Base-by-base conservation (phyloP, 2,797 vertebrate species). In the Sparidentex hasta region DNA sequence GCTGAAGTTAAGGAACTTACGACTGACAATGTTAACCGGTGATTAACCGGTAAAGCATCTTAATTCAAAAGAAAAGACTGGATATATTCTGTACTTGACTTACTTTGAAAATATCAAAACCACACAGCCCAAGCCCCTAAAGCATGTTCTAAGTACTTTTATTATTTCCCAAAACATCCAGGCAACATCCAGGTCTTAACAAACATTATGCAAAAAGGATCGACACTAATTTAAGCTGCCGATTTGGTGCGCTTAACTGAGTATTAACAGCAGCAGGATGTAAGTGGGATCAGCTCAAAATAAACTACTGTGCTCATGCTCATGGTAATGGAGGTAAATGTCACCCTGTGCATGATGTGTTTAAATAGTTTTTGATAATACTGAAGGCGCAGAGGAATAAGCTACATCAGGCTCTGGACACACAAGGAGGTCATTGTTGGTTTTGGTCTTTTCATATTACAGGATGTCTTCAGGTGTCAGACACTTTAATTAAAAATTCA, bases 1-100 rank as follows among this genome's bases (percentile, higher is more conserved):
- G 61, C 25, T 29, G 18, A 61, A 87, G 96, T 98, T 95, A 98
- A 99, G 96, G 96, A 96, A 65, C 47, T 44, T 76, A 56, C 13
- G 2, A 62, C 13, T 9, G 4, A 41, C 23, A 5, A 58, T 27
- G 27, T 46, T 70, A n/a, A n/a, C n/a, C n/a, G n/a, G n/a, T n/a
- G 27, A 52, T 25, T 33, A 7, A 38, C 44, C 27, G 16, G 41
- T 43, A 21, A 41, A 46, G 12, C 4, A 57, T 62, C 21, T 67
- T 48, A 5, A 65, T 65, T 47, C 21, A 62, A 38, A 65, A 11
- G 23, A 59, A 17, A 41, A 7, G 25, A 47, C 51, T 63, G 23
- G 23, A 55, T 16, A 46, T 69, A 38, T 52, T 65, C 9, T 75
- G 8, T 11, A 16, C 57, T 56, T 46, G 14, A 18, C 29, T 27